phyloP scores from a whole-genome alignment of 1,140 invertebrate genomes.

The Diuraphis noxia region DNA sequence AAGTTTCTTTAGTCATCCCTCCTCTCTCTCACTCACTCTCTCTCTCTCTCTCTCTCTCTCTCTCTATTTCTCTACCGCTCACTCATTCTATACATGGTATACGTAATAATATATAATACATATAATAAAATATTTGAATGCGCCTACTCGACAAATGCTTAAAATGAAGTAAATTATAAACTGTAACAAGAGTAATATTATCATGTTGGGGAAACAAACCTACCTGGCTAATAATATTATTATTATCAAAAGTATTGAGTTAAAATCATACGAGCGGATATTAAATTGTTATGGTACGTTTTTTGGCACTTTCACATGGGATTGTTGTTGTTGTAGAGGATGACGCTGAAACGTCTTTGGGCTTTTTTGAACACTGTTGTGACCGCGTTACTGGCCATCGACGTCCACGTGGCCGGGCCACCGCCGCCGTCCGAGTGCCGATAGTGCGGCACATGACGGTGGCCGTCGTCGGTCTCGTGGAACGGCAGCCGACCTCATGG shows the following conservation, averaged over 20 bases:
- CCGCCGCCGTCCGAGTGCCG: slow-evolving; percentile 50
- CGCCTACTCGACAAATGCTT: not conserved
- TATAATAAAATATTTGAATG: not conserved
- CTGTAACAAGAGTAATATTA: not conserved
- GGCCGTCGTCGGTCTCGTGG: slow-evolving; percentile 42
- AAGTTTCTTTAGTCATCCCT: not conserved
- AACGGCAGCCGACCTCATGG: slow-evolving; percentile 41
- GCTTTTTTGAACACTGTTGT: slow-evolving; percentile 45
- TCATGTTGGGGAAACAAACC: not conserved
- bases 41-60: no score
- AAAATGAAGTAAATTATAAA: not conserved
- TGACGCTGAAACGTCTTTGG: slow-evolving; percentile 51
- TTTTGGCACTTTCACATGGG: not conserved
- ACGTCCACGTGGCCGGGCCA: slow-evolving; percentile 51
- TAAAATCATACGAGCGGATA: no score
- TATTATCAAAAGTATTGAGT: not conserved
- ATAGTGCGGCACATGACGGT: slow-evolving; percentile 27
- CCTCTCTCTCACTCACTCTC: not conserved
- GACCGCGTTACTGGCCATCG: slow-evolving; percentile 48
- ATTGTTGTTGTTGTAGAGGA: slow-evolving; percentile 44
- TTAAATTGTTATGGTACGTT: no score
- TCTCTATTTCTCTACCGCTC: not conserved
- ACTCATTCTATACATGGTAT: not conserved
- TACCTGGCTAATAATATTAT: not conserved
- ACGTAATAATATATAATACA: not conserved